A percentile compares a stretch with the other conserved stretches of the same genome.
Evolutionary conservation across 2,797 vertebrate species (phyloP).

Genomic region (Chloroceryle inda): DNA sequence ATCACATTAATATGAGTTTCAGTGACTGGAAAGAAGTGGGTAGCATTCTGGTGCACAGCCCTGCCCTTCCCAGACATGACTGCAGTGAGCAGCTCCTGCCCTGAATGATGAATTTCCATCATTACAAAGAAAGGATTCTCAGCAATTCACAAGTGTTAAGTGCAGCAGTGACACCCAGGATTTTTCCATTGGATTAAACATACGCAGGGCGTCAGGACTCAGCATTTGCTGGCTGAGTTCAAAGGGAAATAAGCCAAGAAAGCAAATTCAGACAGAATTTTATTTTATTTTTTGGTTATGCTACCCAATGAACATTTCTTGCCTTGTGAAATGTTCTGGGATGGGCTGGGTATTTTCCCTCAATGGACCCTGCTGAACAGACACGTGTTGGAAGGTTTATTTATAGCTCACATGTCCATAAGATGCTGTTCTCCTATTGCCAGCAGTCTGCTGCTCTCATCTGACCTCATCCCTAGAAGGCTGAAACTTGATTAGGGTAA

Average conservation of each 20-base stretch:
- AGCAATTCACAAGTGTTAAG: background rate
- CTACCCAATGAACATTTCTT: background rate
- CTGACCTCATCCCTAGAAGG: constrained; percentile 62
- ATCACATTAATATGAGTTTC: background rate
- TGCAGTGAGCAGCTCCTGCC: background rate
- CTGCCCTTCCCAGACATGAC: background rate
- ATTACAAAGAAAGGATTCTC: background rate
- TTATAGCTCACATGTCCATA: background rate
- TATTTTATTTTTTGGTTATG: background rate
- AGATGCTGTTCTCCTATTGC: background rate
- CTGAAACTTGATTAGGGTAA: constrained; percentile 54
- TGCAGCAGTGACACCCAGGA: rapidly evolving
- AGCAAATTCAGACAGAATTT: background rate
- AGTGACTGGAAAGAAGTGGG: background rate
- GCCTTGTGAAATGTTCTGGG: background rate
- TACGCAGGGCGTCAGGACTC: background rate
- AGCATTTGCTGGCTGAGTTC: background rate
- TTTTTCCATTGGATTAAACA: background rate
- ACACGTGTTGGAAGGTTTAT: background rate
- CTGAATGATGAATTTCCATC: background rate
- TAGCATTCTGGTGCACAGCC: background rate
- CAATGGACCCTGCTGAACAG: background rate
- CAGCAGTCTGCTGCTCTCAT: background rate
- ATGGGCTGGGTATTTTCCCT: background rate
- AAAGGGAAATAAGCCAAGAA: background rate